Percentiles rank a stretch among this genome's conserved stretches.
These are phyloP conservation scores for Dromococcyx pavoninus DNA, from an alignment of 2,797 vertebrate genomes.

Conservation along the genomic window DNA sequence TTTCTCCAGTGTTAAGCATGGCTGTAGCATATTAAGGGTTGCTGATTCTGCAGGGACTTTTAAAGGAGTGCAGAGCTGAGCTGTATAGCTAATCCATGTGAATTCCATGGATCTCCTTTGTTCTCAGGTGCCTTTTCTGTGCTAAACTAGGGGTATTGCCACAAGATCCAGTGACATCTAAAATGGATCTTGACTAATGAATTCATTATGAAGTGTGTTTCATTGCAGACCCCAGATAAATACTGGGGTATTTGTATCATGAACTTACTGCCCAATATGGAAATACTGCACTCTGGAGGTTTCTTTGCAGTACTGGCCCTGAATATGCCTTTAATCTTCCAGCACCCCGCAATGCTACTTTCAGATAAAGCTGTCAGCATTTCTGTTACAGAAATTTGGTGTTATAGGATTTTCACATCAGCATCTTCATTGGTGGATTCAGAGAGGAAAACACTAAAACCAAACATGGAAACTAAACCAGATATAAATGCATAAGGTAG, in stretches of 20 bases:
- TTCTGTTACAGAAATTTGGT: background rate
- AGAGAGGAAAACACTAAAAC: background rate
- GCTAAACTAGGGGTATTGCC: background rate
- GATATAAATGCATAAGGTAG: background rate
- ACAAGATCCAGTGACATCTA: background rate
- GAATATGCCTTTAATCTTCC: background rate
- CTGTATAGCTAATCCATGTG: background rate
- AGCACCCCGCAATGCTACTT: background rate
- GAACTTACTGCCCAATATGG: background rate
- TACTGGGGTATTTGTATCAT: fast-evolving
- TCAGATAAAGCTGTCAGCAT: background rate
- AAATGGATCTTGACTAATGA: background rate
- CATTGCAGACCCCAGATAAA: background rate
- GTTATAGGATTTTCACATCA: conserved; percentile 9
- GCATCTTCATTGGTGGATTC: background rate
- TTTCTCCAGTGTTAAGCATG: background rate
- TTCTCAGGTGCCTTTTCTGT: background rate
- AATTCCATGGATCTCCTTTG: background rate
- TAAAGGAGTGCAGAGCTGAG: background rate
- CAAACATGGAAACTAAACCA: background rate
- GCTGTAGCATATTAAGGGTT: background rate
- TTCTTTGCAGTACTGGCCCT: background rate
- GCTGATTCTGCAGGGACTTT: background rate
- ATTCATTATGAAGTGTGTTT: background rate
- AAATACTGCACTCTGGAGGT: background rate